phyloP scores from a whole-genome alignment of 2,113 vertebrate genomes.

The Heptranchias perlo region DNA sequence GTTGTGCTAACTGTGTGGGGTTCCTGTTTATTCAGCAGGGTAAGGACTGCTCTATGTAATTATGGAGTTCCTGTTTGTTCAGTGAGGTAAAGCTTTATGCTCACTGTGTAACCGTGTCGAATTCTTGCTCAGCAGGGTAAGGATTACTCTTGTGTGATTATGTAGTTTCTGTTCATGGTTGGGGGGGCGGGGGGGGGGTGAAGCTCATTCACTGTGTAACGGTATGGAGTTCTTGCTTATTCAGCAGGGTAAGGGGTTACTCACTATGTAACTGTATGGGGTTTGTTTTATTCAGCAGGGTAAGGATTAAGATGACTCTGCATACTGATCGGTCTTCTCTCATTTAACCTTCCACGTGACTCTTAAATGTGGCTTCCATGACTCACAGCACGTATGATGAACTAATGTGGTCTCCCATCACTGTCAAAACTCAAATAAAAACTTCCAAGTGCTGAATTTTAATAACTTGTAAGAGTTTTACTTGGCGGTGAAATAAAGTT shows the following conservation, averaged over 20 bases:
- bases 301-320: not conserved
- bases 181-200: too few species aligned
- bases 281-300: not conserved
- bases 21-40: not conserved
- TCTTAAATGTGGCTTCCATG: conserved; percentile 12
- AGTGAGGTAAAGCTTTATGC: not conserved
- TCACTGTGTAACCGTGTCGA: not conserved
- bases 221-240: too few species aligned
- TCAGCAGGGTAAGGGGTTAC: not conserved
- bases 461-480: conserved; percentile 14
- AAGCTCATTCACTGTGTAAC: not conserved
- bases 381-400: not conserved
- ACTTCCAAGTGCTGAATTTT: conserved; percentile 32
- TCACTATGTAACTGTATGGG: not conserved
- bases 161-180: not conserved
- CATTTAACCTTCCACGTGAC: conserved; percentile 2
- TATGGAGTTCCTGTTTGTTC: too few species aligned
- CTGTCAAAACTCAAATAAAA: conserved; percentile 33
- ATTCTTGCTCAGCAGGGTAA: not conserved
- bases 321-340: not conserved
- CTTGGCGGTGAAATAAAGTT: not conserved
- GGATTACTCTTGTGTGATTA: not conserved
- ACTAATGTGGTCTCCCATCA: conserved; percentile 24
- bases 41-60: not conserved
- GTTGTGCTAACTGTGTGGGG: not conserved